These are phyloP conservation scores for Machimus atricapillus DNA, from an alignment of 2,888 invertebrate genomes.

Conservation along the genomic window DNA sequence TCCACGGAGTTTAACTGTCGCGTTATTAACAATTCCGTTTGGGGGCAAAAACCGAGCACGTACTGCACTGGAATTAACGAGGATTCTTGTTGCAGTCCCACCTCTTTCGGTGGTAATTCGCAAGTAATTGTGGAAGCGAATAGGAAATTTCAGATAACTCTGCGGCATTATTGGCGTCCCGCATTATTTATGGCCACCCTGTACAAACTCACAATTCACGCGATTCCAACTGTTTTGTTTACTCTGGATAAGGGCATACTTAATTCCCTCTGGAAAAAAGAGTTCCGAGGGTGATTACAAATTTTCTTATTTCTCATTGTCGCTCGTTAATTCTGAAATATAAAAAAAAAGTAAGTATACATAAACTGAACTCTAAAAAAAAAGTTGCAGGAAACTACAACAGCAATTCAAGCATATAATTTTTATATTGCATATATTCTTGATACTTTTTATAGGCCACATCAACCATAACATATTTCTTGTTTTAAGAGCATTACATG, in stretches of 20 bases:
- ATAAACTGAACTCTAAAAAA: no score
- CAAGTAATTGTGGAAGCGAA: not conserved
- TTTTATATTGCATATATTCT: no score
- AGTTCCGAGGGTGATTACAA: not conserved
- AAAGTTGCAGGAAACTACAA: no score
- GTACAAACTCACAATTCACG: not conserved
- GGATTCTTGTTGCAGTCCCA: not conserved
- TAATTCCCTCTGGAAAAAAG: not conserved
- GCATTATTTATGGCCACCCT: not conserved
- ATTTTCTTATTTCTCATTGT: not conserved
- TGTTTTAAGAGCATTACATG: no score
- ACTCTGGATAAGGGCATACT: not conserved
- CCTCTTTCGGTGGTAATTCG: not conserved
- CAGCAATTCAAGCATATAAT: no score
- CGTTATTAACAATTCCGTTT: not conserved
- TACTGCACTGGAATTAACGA: not conserved
- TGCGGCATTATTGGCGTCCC: not conserved
- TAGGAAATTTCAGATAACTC: not conserved
- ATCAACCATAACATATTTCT: no score
- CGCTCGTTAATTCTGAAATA: not conserved
- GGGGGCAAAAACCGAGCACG: not conserved
- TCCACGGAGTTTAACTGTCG: not conserved
- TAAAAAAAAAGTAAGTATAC: not conserved
- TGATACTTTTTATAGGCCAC: no score
- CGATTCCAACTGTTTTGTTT: not conserved